Evolutionary conservation across 2,113 vertebrate species (phyloP).

Genomic region (Hassar affinis): DNA sequence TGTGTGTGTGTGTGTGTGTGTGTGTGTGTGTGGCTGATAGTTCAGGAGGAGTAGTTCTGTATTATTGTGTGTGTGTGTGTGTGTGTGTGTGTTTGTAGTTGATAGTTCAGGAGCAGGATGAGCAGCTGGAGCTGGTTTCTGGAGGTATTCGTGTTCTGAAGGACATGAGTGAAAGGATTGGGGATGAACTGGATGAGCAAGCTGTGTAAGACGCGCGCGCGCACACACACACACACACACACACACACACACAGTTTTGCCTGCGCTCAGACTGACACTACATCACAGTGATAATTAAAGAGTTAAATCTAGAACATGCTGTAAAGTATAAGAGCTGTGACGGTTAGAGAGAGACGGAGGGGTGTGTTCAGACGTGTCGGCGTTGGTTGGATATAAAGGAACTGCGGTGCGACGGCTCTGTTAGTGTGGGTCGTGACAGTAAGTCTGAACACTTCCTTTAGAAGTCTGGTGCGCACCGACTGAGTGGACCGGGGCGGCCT

Average conservation of each 20-base stretch:
- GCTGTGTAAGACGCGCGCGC: slow-evolving; percentile 67
- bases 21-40: too few species aligned
- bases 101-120: slow-evolving; percentile 79
- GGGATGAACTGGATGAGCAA: slow-evolving; percentile 82
- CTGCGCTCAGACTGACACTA: not conserved
- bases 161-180: slow-evolving; percentile 76
- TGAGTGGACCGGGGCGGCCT: too few species aligned
- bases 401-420: too few species aligned
- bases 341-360: too few species aligned
- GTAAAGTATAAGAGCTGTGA: not conserved
- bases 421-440: too few species aligned
- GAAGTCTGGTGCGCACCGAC: too few species aligned
- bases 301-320: not conserved
- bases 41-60: too few species aligned
- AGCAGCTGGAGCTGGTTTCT: slow-evolving; percentile 79
- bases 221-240: too few species aligned
- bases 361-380: too few species aligned
- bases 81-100: slow-evolving; percentile 62
- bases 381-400: too few species aligned
- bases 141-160: slow-evolving; percentile 80
- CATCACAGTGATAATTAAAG: not conserved
- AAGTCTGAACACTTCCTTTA: too few species aligned
- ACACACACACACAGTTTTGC: not conserved
- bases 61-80: not conserved
- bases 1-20: too few species aligned